Percentiles rank a stretch among this genome's conserved stretches.
Evolutionary conservation across 53 echinoderm and acorn worm genomes (phyloP).

Genomic region (Henricia sp.): DNA sequence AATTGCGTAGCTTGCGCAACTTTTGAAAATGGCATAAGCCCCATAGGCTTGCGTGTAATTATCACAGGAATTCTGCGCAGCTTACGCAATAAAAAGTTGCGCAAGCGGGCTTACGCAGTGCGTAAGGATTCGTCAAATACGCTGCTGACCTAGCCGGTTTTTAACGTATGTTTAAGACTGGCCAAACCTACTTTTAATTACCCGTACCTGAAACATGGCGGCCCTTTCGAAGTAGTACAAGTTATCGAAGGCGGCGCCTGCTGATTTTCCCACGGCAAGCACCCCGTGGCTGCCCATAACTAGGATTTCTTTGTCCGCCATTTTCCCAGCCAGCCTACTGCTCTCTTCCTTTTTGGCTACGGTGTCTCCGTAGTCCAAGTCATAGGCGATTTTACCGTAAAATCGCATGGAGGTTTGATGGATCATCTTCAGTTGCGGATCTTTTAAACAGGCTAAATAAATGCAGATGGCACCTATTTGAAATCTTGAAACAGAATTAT

Average conservation of each 20-base stretch:
- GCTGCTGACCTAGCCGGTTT: too few species aligned
- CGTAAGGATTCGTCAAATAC: too few species aligned
- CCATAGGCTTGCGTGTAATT: too few species aligned
- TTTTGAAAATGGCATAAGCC: too few species aligned
- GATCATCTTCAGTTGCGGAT: slow-evolving; percentile 64
- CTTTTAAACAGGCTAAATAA: slow-evolving; percentile 72
- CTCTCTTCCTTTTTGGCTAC: slow-evolving; percentile 70
- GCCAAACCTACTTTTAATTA: too few species aligned
- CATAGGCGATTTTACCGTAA: slow-evolving; percentile 81
- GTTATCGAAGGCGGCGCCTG: slow-evolving; percentile 73
- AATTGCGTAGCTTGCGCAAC: too few species aligned
- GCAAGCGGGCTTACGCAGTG: too few species aligned
- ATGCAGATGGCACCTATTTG: neutral
- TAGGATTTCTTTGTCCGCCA: slow-evolving; percentile 69
- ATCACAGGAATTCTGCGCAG: too few species aligned
- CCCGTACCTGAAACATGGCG: slow-evolving; percentile 84
- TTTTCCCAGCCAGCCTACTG: slow-evolving; percentile 57
- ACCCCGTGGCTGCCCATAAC: slow-evolving; percentile 93
- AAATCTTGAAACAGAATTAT: neutral
- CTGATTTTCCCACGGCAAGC: slow-evolving; percentile 56
- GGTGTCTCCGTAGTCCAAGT: slow-evolving; percentile 68
- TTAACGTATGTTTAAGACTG: too few species aligned
- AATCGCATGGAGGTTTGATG: slow-evolving; percentile 81
- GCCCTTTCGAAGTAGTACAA: slow-evolving; percentile 89
- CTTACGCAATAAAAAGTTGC: too few species aligned